Evolutionary conservation across 2,797 vertebrate genomes (phyloP).

Genomic region (Sebastes iracundus): DNA sequence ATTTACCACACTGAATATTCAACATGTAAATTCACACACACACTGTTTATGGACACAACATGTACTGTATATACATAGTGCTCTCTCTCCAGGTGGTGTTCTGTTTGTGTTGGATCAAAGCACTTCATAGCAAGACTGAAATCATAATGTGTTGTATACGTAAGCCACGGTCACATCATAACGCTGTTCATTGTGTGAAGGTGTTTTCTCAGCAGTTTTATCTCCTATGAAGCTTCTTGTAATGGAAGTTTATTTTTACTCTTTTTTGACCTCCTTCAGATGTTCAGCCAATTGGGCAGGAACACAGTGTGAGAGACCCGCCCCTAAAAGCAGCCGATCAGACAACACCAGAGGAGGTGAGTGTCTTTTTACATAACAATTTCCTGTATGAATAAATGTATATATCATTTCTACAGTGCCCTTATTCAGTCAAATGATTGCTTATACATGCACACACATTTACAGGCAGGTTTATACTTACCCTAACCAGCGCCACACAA

Average conservation of each 20-base stretch:
- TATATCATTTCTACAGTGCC: not conserved
- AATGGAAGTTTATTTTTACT: slow-evolving; percentile 32
- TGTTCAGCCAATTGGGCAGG: slow-evolving; percentile 98
- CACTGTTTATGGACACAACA: slow-evolving; percentile 40
- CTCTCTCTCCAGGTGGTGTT: slow-evolving; percentile 59
- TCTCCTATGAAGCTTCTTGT: not conserved
- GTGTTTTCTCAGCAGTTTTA: slow-evolving; percentile 39
- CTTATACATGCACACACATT: not conserved
- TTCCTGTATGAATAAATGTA: not conserved
- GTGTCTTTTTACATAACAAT: slow-evolving; percentile 54
- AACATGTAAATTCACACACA: slow-evolving; percentile 56
- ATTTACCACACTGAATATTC: slow-evolving; percentile 58
- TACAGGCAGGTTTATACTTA: not conserved
- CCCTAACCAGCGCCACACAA: not conserved
- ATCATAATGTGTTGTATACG: slow-evolving; percentile 61
- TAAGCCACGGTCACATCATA: slow-evolving; percentile 54
- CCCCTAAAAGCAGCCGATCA: slow-evolving; percentile 98
- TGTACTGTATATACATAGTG: slow-evolving; percentile 31
- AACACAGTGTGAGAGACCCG: slow-evolving; percentile 97
- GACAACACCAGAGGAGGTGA: slow-evolving; percentile 95
- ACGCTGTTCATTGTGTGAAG: slow-evolving; percentile 25
- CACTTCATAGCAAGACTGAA: slow-evolving; percentile 49
- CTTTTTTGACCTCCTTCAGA: slow-evolving; percentile 83
- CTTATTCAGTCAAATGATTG: not conserved
- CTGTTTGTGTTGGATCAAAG: slow-evolving; percentile 66